Conservation (phyloP, 1,140 invertebrate genomes). For the Heliothis virescens region DNA sequence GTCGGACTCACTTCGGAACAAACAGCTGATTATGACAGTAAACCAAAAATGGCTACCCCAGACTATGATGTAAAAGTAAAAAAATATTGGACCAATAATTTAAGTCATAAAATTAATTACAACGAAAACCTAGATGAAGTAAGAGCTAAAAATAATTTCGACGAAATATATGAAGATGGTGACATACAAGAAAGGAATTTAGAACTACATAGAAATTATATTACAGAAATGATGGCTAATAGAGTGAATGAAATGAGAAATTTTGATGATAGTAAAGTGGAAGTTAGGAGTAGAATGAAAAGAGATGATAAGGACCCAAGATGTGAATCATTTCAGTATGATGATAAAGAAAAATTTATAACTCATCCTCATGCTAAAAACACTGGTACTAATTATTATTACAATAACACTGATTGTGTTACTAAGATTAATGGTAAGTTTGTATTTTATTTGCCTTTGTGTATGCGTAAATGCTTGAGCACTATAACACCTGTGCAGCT, state of each 20-base stretch:
- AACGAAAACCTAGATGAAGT: slow-evolving; percentile 44
- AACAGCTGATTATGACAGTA: slow-evolving; percentile 66
- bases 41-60: slow-evolving; percentile 6
- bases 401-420: slow-evolving; percentile 69
- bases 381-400: slow-evolving; percentile 66
- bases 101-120: slow-evolving; percentile 49
- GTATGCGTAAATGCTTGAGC: too few relatives aligned
- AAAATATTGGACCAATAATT: slow-evolving; percentile 60
- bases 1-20: slow-evolving; percentile 57
- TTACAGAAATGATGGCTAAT: slow-evolving; percentile 49
- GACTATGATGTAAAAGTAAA: slow-evolving; percentile 39
- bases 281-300: slow-evolving; percentile 60
- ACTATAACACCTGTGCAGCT: too few relatives aligned
- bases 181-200: slow-evolving; percentile 61
- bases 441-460: neutral
- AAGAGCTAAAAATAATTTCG: slow-evolving; percentile 47
- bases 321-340: slow-evolving; percentile 67
- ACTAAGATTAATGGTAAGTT: slow-evolving; percentile 73
- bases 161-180: slow-evolving; percentile 45
- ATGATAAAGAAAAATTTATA: slow-evolving; percentile 61
- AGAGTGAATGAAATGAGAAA: slow-evolving; percentile 34
- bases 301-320: slow-evolving; percentile 64
- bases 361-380: slow-evolving; percentile 68
- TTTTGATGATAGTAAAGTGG: slow-evolving; percentile 43
- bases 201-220: slow-evolving; percentile 60